phyloP scores from a whole-genome alignment of 2,888 invertebrate species.

The Anthoptus insignis region DNA sequence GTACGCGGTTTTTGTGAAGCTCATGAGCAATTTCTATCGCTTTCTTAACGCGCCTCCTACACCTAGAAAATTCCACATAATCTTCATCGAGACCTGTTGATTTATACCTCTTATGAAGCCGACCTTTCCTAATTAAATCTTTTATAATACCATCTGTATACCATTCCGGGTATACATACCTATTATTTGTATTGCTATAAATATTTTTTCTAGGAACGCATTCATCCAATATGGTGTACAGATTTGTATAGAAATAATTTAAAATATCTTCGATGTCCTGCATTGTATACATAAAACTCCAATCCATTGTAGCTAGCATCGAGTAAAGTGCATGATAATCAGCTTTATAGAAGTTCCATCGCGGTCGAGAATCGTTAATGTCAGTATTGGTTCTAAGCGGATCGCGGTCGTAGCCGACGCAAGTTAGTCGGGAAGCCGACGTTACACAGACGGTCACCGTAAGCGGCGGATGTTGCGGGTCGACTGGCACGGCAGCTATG shows the following conservation, averaged over 20 bases:
- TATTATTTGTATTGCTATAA: slow-evolving; percentile 4
- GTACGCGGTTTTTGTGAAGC: slow-evolving; percentile 18
- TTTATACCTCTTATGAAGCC: slow-evolving; percentile 43
- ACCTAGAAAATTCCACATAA: slow-evolving; percentile 33
- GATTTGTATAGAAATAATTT: slow-evolving; percentile 36
- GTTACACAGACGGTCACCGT: background rate
- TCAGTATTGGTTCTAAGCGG: background rate
- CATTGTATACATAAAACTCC: slow-evolving; percentile 1
- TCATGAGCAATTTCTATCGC: slow-evolving; percentile 25
- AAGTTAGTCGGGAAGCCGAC: background rate
- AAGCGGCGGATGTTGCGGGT: slow-evolving; percentile 6
- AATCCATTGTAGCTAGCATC: slow-evolving; percentile 5
- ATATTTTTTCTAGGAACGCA: slow-evolving; percentile 40
- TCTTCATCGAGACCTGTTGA: slow-evolving; percentile 8
- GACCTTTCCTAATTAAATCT: slow-evolving; percentile 37
- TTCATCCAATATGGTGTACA: slow-evolving; percentile 34
- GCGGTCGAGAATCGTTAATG: background rate
- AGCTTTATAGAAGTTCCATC: slow-evolving; percentile 14
- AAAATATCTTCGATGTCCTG: slow-evolving; percentile 5
- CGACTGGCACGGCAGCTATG: too few relatives aligned
- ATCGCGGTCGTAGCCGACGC: slow-evolving; percentile 51
- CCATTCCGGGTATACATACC: slow-evolving; percentile 45
- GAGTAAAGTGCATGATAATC: background rate
- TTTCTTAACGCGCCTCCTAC: slow-evolving; percentile 28
- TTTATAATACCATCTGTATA: slow-evolving; percentile 43